Base-by-base conservation (phyloP, 2,888 invertebrate species). In the Tachystola acroxantha region DNA sequence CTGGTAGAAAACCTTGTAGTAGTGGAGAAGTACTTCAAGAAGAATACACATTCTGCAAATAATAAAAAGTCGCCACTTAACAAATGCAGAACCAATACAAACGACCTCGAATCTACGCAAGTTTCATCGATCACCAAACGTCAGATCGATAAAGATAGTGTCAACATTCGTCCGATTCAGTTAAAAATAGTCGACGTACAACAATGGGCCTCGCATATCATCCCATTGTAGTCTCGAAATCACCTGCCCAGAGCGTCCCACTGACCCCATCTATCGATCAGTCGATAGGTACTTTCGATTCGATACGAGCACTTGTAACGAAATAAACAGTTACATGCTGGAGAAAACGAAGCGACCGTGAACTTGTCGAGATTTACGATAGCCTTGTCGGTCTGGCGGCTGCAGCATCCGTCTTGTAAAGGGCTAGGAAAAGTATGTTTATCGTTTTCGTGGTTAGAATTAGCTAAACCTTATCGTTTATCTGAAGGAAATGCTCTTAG, bases 241-340 rank as follows among this genome's bases (percentile, higher is more conserved):
- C 79, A 78, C 78, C 77, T 77, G 79, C 66, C 63, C 47, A 47
- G 45, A 50, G 45, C 53, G 71, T 57, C 72, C 72, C 53, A 77
- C 59, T 78, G 73, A 74, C 79, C 78, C 57, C 48, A 45, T 46
- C 51, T 43, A 40, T 57, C 56, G 52, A 50, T 50, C 36, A 34
- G 41, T 42, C 51, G 40, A 66, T 70, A 65, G 52, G 68, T 69
- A 66, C 65, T 64, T 67, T 67, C 65, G 59, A 57, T 64, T 56
- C 58, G 57, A 59, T 60, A 61, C 57, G 55, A 65, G 64, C 63
- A 71, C 67, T 60, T 49, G 55, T 53, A 57, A 50, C 48, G 41
- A 51, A 56, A 50, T 54, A 59, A 63, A 69, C 63, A 65, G 62
- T 65, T 63, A 67, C 47, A 50, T 53, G 49, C 57, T 50, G 52